These are phyloP conservation scores for Malacosoma neustria DNA, from an alignment of 2,888 invertebrate genomes.

Conservation along the genomic window DNA sequence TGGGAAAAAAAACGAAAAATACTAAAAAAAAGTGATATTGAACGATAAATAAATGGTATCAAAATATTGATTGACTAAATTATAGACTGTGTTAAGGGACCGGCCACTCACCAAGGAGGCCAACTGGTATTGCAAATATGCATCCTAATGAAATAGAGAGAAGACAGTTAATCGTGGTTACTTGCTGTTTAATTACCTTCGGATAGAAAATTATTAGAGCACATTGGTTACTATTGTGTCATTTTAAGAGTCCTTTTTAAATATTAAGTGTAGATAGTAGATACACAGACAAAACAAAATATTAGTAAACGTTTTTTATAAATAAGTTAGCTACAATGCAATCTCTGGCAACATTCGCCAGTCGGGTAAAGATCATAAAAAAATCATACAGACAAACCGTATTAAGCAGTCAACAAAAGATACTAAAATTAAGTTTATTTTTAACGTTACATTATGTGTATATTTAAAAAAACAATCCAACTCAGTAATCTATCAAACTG, in stretches of 20 bases:
- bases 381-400: too few species aligned
- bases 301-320: too few species aligned
- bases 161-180: conserved; percentile 26
- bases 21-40: neutral
- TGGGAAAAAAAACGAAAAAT: neutral
- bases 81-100: conserved; percentile 8
- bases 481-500: too few species aligned
- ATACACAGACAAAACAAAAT: too few species aligned
- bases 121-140: conserved; percentile 70
- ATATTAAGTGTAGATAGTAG: too few species aligned
- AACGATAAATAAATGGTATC: neutral
- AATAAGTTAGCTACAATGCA: too few species aligned
- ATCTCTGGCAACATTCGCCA: too few species aligned
- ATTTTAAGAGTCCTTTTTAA: conserved; percentile 20
- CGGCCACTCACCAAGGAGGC: conserved; percentile 71
- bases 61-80: neutral
- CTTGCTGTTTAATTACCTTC: conserved; percentile 15
- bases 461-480: too few species aligned
- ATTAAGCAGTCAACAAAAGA: too few species aligned
- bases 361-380: too few species aligned
- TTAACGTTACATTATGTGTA: too few species aligned
- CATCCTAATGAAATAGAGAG: conserved; percentile 67
- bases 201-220: conserved; percentile 9
- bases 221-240: conserved; percentile 38
- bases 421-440: too few species aligned